Evolutionary conservation across 2,888 invertebrate species (phyloP).

Genomic region (Euphydryas editha): DNA sequence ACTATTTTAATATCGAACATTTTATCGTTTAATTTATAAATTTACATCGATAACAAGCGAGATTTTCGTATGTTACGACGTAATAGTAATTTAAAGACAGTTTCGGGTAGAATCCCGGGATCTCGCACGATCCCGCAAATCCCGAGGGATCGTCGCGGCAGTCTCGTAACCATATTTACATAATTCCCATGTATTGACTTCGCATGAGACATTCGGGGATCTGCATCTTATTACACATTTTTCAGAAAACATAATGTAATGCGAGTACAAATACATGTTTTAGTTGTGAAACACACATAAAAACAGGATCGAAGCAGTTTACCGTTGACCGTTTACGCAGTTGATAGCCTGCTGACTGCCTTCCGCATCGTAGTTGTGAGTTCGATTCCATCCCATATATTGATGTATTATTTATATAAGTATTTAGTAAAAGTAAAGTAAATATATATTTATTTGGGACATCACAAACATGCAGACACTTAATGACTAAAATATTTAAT

Average conservation of each 20-base stretch:
- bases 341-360: too few relatives aligned
- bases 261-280: neutral
- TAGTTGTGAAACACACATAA: too few relatives aligned
- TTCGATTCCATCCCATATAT: too few relatives aligned
- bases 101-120: constrained; percentile 18
- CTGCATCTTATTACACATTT: constrained; percentile 22
- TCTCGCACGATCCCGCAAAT: constrained; percentile 29
- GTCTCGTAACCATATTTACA: constrained; percentile 29
- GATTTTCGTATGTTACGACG: constrained; percentile 23
- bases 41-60: constrained; percentile 8
- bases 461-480: too few relatives aligned
- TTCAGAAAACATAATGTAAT: neutral
- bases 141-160: constrained; percentile 28
- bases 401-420: too few relatives aligned
- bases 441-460: too few relatives aligned
- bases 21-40: neutral
- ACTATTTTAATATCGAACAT: neutral
- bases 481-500: too few relatives aligned
- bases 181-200: constrained; percentile 28
- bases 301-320: too few relatives aligned
- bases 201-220: constrained; percentile 24
- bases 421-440: too few relatives aligned
- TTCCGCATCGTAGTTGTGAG: too few relatives aligned
- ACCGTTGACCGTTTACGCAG: too few relatives aligned
- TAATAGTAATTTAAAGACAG: constrained; percentile 27